These are phyloP conservation scores for Amphibalanus amphitrite DNA, from an alignment of 1,140 invertebrate species.

Conservation along the genomic window DNA sequence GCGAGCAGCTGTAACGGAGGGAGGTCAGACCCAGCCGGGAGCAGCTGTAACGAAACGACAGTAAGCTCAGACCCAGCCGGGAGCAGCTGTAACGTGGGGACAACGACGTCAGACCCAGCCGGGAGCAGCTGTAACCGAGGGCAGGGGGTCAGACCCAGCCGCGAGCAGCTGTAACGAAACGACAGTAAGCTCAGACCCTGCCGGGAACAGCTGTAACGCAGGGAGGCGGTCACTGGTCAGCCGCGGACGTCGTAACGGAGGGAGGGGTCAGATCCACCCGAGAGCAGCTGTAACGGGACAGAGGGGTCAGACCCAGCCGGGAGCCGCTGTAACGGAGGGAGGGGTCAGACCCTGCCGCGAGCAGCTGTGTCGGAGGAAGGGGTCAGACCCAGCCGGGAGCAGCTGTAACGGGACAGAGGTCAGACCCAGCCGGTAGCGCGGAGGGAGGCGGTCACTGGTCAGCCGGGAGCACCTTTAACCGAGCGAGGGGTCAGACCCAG, in stretches of 20 bases:
- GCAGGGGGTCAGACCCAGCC: constrained; percentile 73
- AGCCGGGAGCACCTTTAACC: too few relatives aligned
- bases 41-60: too few relatives aligned
- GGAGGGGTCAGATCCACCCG: neutral
- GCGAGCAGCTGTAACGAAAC: constrained; percentile 47
- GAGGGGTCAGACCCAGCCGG: constrained; percentile 69
- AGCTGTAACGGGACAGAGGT: constrained; percentile 77
- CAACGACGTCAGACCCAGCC: too few relatives aligned
- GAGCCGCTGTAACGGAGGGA: constrained; percentile 60
- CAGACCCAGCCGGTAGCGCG: constrained; percentile 50
- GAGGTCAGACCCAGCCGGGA: neutral
- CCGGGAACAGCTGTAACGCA: too few relatives aligned
- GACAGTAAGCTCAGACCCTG: neutral
- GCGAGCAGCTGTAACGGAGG: constrained; percentile 49
- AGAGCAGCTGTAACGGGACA: too few relatives aligned
- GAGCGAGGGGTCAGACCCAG: too few relatives aligned
- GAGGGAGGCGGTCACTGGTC: too few relatives aligned
- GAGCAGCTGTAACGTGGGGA: constrained; percentile 61
- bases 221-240: too few relatives aligned
- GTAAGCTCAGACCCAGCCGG: constrained; percentile 69
- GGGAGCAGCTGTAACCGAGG: too few relatives aligned
- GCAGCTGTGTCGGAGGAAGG: too few relatives aligned
- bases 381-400: constrained; percentile 67
- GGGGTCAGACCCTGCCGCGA: too few relatives aligned
- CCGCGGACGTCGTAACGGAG: constrained; percentile 48